Base-by-base conservation (phyloP, 2,113 vertebrate species). In the Scalopus aquaticus region DNA sequence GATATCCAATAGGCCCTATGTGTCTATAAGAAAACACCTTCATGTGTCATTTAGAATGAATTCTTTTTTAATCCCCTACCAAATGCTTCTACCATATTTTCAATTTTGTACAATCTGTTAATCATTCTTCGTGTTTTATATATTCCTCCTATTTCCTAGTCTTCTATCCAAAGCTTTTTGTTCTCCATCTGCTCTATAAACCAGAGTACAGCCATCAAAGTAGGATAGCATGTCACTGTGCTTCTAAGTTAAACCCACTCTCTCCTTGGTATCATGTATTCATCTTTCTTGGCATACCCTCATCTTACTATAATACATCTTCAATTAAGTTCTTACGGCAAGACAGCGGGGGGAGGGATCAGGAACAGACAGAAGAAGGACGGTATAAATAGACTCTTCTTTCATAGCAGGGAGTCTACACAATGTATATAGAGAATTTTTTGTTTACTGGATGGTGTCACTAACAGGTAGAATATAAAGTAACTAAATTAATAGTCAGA, bases 31-130 rank as follows among this genome's bases (percentile, higher is more conserved):
- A 83, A 80, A 76, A 87, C 19, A 60, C 13, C 32, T 70, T 78
- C 74, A 26, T 67, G 46, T 67, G 22, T 51, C 39, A 82, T 58
- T 95, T 90, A 86, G 22, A 65, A 74, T 54, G 13, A 94, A 82
- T 67, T 82, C 30, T 49, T 72, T 96, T 94, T 91, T 70, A 83
- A 32, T 51, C 19, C n/a, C 91, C 67, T 49, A 58, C 1, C 1
- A 82, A 89, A 62, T 74, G 30, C 9, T 19, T 74, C 81, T 93
- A 78, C 30, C 51, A 88, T 84, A 81, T 35, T 93, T 32, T 58
- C 10, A 70, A 26, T 85, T 88, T 72, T 84, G 10, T 82, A 22
- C 26, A 42, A 28, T 30, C 54, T 49, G 9, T 42, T 54, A 60
- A 17, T 73, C 32, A 44, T 70, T 78, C 37, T 30, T 90, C 46